Evolutionary conservation across 2,113 vertebrate genomes (phyloP), one percentile per base, ranked within the genome.

Genomic region (Mesocricetus auratus): DNA sequence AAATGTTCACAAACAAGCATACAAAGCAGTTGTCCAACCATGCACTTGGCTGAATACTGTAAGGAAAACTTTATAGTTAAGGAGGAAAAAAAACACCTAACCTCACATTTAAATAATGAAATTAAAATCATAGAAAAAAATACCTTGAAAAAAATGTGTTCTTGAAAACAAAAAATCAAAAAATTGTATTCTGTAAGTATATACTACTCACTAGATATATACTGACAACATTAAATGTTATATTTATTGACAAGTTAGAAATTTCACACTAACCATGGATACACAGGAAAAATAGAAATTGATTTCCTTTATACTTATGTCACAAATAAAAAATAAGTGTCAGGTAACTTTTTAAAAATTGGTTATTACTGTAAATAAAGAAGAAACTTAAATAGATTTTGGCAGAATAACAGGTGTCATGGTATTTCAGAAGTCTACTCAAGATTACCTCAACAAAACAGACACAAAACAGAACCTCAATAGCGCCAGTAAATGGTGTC

Each of bases 1-100:
- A 86, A 97, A 96, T 94, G 56, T 96, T 95, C 97, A 97, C n/a
- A 96, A 17, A 93, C 85, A 94, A 97, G 95, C 73, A 98, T 36
- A 96, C 45, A 94, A 94, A 96, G 66, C 77, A 96, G 86, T 87
- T 95, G 81, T 82, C 78, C 56, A 92, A 86, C 26, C 58, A 97
- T 78, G 77, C 58, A 91, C 66, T 0, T 91, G 93, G 92, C 79
- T 97, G 77, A 64, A 75, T 95, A 83, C 66, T 92, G 26, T 56
- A 92, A 78, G 92, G 17, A 79, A 96, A 78, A 93, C 90, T 86
- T 73, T 89, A 66, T 91, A 93, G 74, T 91, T 93, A 94, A 91
- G 85, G 62, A 96, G 53, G 71, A 95, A 96, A 97, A 85, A 47
- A 95, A 96, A 97, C 93, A 87, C n/a, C 93, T 94, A 82, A 96